Evolutionary conservation across 2,113 vertebrate species (phyloP).

Genomic region (Andinoacara biseriatus): DNA sequence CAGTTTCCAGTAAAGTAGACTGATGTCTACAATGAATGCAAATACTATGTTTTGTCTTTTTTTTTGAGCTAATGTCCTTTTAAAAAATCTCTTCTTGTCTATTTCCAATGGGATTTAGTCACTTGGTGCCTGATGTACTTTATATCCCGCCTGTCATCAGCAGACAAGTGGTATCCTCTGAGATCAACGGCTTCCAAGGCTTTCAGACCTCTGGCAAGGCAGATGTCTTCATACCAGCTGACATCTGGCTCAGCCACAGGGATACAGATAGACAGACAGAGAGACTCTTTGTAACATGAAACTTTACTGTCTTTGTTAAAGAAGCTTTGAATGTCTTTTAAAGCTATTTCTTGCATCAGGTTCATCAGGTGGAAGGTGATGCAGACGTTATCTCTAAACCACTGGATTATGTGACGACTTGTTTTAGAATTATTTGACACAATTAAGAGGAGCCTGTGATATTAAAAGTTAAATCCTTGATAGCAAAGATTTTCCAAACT

Average conservation of each 20-base stretch:
- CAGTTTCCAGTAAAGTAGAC: background rate
- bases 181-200: conserved; percentile 51
- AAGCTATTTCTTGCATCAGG: background rate
- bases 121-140: conserved; percentile 41
- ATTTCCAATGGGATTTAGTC: conserved; percentile 40
- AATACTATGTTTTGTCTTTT: background rate
- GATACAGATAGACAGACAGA: background rate
- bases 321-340: conserved; percentile 7
- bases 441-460: conserved; percentile 10
- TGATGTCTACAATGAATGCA: background rate
- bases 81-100: conserved; percentile 12
- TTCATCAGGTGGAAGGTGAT: background rate
- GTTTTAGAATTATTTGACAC: conserved; percentile 5
- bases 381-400: conserved; percentile 4
- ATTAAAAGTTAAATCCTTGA: background rate
- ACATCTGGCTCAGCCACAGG: conserved; percentile 62
- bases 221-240: conserved; percentile 69
- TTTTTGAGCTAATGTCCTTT: background rate
- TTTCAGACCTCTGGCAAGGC: conserved; percentile 59
- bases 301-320: background rate
- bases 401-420: conserved; percentile 8
- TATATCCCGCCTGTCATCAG: conserved; percentile 58
- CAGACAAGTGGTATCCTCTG: conserved; percentile 56
- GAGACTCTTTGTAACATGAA: conserved; percentile 26
- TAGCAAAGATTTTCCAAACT: background rate